Conservation (phyloP, 2,113 vertebrate genomes). For the Dicrurus megarhynchus region DNA sequence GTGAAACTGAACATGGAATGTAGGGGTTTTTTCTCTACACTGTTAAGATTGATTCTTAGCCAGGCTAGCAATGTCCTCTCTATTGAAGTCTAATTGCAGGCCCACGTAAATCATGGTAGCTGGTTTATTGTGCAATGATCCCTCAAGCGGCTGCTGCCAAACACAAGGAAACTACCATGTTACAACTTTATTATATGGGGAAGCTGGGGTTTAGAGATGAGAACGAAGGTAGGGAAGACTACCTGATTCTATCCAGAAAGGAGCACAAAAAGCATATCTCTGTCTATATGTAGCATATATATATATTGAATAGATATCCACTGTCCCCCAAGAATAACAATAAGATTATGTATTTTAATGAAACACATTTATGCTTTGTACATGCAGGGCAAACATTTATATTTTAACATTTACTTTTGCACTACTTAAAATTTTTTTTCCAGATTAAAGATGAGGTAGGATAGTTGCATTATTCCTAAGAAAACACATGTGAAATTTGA, state of each 20-base stretch:
- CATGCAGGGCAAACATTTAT: background rate
- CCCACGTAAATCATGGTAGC: background rate
- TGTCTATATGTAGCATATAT: background rate
- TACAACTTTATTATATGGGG: background rate
- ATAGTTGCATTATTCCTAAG: background rate
- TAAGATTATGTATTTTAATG: background rate
- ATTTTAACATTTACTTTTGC: background rate
- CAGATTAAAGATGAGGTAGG: background rate
- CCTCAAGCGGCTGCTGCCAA: background rate
- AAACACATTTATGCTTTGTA: background rate
- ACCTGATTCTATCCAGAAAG: background rate
- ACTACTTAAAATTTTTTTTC: background rate
- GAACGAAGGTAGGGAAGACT: background rate
- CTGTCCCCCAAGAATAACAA: background rate
- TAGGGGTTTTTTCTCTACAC: background rate
- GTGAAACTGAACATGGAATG: background rate
- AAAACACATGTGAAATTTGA: background rate
- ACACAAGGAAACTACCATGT: background rate
- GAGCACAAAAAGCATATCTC: background rate
- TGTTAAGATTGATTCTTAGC: background rate
- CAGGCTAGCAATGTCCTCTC: background rate
- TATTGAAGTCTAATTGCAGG: background rate
- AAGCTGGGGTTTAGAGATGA: background rate
- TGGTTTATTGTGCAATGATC: background rate
- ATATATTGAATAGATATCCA: background rate